Evolutionary conservation across 2,113 vertebrate species (phyloP), one percentile per base, ranked within the genome.

Genomic region (Mormyrus lacerda): DNA sequence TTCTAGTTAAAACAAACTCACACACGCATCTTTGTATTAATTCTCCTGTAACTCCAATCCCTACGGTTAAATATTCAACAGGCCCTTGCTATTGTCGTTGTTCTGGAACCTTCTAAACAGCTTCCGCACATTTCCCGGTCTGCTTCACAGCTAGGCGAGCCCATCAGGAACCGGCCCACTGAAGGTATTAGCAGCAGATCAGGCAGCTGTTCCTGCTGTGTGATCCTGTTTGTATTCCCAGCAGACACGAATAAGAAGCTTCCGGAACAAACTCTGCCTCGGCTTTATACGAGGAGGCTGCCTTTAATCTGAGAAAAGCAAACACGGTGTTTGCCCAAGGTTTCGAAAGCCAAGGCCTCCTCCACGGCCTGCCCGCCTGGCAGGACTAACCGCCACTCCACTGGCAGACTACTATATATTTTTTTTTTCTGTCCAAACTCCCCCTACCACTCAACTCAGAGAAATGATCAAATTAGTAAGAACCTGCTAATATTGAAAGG

Each of bases 191-290:
- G n/a, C 35, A 0, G 31, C 73, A 79, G 35, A 35, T 79, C 73
- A 79, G 92, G 89, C 93, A 93, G 93, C 93, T 94, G 93, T 93
- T 93, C 88, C 73, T 79, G 89, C 91, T 93, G 91, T 91, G 92
- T 91, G 87, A 92, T 76, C n/a, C 76, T 94, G 92, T 94, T 94
- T 95, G 93, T 93, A 90, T 95, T 94, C 94, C 94, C 93, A 94
- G 92, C 93, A 93, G 91, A 90, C 87, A 89, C 35, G 89, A 89
- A 94, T 91, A 94, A 94, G 93, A 90, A 89, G 84, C 92, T 94
- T 94, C 93, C 93, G 94, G 93, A 93, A 94, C 73, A 79, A 79
- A 79, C 35, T 91, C 61, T 90, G 88, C 88, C 15, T 91, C 87
- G 92, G 91, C 91, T 92, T 94, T 89, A 90, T 85, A 85, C 10